Conservation (phyloP, 2,113 vertebrate species). For the Sinocyclocheilus anshuiensis region DNA sequence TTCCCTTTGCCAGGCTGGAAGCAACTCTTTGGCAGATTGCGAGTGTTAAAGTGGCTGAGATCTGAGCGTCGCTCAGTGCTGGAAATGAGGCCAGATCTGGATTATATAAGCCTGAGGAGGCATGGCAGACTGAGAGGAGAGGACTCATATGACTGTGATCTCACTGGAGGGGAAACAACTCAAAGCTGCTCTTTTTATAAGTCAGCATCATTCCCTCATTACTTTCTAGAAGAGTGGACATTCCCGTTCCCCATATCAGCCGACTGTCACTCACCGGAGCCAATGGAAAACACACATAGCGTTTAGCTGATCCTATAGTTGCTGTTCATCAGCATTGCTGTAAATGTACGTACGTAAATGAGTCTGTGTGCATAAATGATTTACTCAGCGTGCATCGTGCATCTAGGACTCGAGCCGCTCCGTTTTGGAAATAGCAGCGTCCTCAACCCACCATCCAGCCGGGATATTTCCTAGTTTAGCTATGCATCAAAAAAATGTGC, state of each 20-base stretch:
- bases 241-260: neutral
- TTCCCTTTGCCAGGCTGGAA: slow-evolving; percentile 53
- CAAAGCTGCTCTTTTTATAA: slow-evolving; percentile 53
- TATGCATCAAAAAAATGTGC: no score
- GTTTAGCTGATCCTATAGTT: neutral
- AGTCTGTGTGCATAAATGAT: slow-evolving; percentile 69
- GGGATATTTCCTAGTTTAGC: neutral
- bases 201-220: neutral
- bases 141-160: slow-evolving; percentile 67
- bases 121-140: slow-evolving; percentile 64
- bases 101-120: slow-evolving; percentile 78
- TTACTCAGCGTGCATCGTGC: slow-evolving; percentile 69
- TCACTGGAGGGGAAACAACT: slow-evolving; percentile 64
- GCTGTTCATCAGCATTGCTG: slow-evolving; percentile 49
- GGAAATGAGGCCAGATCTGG: slow-evolving; percentile 76
- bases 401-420: slow-evolving; percentile 54
- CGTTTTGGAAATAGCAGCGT: slow-evolving; percentile 61
- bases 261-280: neutral
- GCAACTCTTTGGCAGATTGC: slow-evolving; percentile 61
- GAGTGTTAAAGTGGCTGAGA: slow-evolving; percentile 63
- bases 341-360: slow-evolving; percentile 47
- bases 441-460: slow-evolving; percentile 38
- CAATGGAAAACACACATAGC: neutral
- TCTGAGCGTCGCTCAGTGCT: slow-evolving; percentile 50
- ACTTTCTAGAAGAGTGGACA: neutral